A percentile compares a stretch with the other conserved stretches of the same genome.
Evolutionary conservation across 2,797 vertebrate genomes (phyloP).

Genomic region (Oophaga sylvatica): DNA sequence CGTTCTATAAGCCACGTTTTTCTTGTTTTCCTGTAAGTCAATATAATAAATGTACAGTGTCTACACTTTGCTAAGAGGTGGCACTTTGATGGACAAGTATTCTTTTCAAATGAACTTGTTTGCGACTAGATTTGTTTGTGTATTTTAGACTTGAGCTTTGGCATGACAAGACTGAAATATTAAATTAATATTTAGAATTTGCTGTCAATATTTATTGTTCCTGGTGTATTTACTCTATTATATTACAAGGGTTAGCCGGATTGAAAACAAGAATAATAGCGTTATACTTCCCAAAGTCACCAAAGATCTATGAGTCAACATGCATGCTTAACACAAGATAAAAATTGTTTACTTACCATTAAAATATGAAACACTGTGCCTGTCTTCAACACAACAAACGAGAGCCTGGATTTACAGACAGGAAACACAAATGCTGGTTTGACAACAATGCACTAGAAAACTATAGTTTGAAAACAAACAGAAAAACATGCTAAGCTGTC

Average conservation of each 20-base stretch:
- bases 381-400: background rate
- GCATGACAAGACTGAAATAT: background rate
- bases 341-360: background rate
- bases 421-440: background rate
- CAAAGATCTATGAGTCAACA: background rate
- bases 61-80: background rate
- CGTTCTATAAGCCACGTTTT: slow-evolving; percentile 21
- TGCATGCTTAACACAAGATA: background rate
- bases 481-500: too few species aligned
- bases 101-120: slow-evolving; percentile 2
- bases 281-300: background rate
- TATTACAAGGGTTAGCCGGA: background rate
- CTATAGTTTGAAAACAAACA: too few species aligned
- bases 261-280: background rate
- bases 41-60: slow-evolving; percentile 25
- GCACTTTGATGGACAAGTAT: slow-evolving; percentile 10
- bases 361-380: background rate
- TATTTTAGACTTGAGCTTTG: slow-evolving; percentile 7
- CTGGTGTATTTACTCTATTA: background rate
- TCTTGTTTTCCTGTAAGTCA: slow-evolving; percentile 23
- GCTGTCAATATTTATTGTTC: slow-evolving; percentile 15
- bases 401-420: background rate
- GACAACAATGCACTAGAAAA: too few species aligned
- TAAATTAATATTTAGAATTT: background rate
- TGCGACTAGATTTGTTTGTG: background rate